These are phyloP conservation scores for Ranitomeya imitator DNA, from an alignment of 2,113 vertebrate species.

Conservation along the genomic window DNA sequence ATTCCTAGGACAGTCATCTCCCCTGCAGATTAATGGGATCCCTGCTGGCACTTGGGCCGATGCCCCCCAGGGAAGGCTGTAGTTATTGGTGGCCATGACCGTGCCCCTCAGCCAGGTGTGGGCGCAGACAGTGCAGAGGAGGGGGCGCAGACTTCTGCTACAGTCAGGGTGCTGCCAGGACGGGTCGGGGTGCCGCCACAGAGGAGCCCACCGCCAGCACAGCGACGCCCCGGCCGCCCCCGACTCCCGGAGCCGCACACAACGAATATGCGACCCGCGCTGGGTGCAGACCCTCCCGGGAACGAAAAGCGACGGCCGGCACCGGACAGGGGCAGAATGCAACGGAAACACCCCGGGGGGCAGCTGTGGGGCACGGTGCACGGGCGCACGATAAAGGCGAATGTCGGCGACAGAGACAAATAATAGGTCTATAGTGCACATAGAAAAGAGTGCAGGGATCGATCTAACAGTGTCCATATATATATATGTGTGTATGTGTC, in stretches of 20 bases:
- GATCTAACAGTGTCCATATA: too few species aligned
- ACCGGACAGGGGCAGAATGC: neutral
- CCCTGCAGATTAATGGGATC: neutral
- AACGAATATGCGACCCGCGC: slow-evolving; percentile 24
- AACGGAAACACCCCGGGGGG: neutral
- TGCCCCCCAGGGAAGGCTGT: neutral
- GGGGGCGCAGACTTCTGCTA: neutral
- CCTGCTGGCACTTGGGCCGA: neutral
- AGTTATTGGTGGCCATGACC: neutral
- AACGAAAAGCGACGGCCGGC: slow-evolving; percentile 18
- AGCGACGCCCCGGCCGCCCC: neutral
- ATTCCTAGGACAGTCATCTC: neutral
- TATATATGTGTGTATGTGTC: too few species aligned
- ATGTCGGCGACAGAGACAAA: neutral
- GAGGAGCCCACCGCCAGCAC: too few species aligned
- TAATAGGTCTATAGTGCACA: neutral
- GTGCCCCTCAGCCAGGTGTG: neutral
- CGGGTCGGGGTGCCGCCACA: neutral
- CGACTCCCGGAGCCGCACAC: too few species aligned
- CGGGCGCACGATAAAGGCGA: too few species aligned
- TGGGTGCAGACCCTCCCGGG: neutral
- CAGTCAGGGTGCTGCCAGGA: neutral
- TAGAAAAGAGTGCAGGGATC: too few species aligned
- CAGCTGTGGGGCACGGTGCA: too few species aligned
- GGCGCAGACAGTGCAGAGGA: neutral